A percentile compares a stretch with the other conserved stretches of the same genome.
These are phyloP conservation scores for Pandion haliaetus DNA, from an alignment of 2,113 vertebrate species.

Conservation along the genomic window DNA sequence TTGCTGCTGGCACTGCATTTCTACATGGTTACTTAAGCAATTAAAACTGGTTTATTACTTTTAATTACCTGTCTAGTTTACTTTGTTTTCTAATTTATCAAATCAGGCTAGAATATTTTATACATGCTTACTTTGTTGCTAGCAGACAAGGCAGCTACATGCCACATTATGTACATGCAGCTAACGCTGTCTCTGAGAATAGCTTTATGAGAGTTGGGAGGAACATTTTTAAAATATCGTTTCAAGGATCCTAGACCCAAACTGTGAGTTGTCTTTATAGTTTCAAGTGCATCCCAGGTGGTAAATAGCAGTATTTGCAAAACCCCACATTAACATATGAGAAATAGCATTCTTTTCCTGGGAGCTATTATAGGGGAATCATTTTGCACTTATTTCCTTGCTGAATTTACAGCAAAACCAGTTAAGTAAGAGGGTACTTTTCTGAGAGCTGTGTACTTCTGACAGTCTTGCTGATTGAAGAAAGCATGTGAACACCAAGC, in stretches of 20 bases:
- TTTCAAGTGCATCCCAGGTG: neutral
- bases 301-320: neutral
- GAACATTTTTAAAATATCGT: neutral
- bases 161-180: neutral
- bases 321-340: neutral
- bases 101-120: neutral
- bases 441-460: neutral
- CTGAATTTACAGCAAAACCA: neutral
- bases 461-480: neutral
- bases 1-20: conserved; percentile 41
- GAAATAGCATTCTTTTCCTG: neutral
- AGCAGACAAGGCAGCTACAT: neutral
- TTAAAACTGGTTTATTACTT: conserved; percentile 63
- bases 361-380: neutral
- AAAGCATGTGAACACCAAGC: neutral
- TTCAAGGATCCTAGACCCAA: neutral
- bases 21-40: conserved; percentile 54
- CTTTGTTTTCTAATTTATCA: conserved; percentile 24
- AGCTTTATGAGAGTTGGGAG: neutral
- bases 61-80: conserved; percentile 54
- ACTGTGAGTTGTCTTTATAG: neutral
- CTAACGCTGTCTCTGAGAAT: neutral
- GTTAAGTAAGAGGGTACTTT: neutral
- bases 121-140: neutral
- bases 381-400: neutral